Base-by-base conservation (phyloP, 2,888 invertebrate genomes). In the Athetis lepigone region DNA sequence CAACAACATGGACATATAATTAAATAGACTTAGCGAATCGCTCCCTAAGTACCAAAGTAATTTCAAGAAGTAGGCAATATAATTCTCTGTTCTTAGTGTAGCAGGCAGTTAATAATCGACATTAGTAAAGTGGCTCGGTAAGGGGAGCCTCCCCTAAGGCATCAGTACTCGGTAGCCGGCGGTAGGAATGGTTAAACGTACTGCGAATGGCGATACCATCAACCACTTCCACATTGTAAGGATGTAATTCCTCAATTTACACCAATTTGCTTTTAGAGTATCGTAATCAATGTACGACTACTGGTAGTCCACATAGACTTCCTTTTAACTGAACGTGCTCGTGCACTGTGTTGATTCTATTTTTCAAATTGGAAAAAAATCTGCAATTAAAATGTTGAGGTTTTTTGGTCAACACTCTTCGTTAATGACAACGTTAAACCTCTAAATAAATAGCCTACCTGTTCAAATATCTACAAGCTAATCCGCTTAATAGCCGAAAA, bases 211-310 rank as follows among this genome's bases (percentile, higher is more conserved):
- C 79, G 87, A 88, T 89, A 82, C 70, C 79, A 86, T 88, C 85
- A 52, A 63, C 75, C 66, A 75, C 84, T 85, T 85, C 79, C 81
- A 77, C 75, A 76, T 86, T 84, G 82, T 85, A 81, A 81, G 75
- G 67, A 81, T 72, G 82, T 84, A 80, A 85, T 82, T 81, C 85
- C 84, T 84, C 85, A 85, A 87, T 89, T 87, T 81, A 84, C 85
- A 81, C 80, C 85, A 88, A 86, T 87, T 87, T 83, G 86, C 87
- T 84, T 85, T 86, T 82, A 86, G 79, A 80, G 65, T 82, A 84
- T 79, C 79, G 77, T 69, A 71, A 79, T 75, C 70, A 70, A 71
- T 65, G 51, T 52, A 60, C 55, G 13, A 11, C 19, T 67, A 37
- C 43, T 51, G 19, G 50, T 27, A 39, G 37, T 61, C 37, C 37